Evolutionary conservation across 2,888 invertebrate genomes (phyloP), one percentile per base, ranked within the genome.

Genomic region (Lasiommata megera): DNA sequence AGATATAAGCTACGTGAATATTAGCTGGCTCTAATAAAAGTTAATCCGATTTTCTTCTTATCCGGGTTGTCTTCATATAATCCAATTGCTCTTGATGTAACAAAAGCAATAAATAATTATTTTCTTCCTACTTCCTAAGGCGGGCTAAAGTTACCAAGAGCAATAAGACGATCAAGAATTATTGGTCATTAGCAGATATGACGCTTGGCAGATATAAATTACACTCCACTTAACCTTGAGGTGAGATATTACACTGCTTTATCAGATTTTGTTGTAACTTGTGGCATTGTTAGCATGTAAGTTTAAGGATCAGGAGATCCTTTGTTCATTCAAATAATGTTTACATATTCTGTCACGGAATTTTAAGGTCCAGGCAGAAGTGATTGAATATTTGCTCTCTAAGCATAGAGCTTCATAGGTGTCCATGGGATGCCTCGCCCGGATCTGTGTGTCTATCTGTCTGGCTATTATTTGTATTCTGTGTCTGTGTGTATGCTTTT

Each of bases 91-190:
- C 9, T 37, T 48, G 18, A 23, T 37, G 48, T 14, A 23, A 48
- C 18, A 48, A 48, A 37, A 18, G 36, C 48, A 41, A 41, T 41
- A 7, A 41, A 18, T 41, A 44, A 44, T 29, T 31, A 46, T 46
- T 46, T 16, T 29, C 29, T 14, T 31, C 29, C 9, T 3, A 31
- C 31, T n/a, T n/a, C n/a, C n/a, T 11, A 16, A 46, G 46, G 8
- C 29, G 1, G 11, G 16, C 11, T 31, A 31, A 14, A n/a, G 12
- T 28, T 28, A 7, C 9, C 8, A 28, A 29, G 8, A 29, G 28
- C 28, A 28, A 44, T 12, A 8, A 16, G 6, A 11, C 29, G 11
- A 46, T 46, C 16, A 46, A 46, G 28, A 28, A 12, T 28, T 6
- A 12, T 23, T 23, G 43, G 23, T 9, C 11, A 11, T 1, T 5